Percentiles rank a stretch among this genome's conserved stretches.
These are phyloP conservation scores for Petroica traversi DNA, from an alignment of 2,113 vertebrate species.

Conservation along the genomic window DNA sequence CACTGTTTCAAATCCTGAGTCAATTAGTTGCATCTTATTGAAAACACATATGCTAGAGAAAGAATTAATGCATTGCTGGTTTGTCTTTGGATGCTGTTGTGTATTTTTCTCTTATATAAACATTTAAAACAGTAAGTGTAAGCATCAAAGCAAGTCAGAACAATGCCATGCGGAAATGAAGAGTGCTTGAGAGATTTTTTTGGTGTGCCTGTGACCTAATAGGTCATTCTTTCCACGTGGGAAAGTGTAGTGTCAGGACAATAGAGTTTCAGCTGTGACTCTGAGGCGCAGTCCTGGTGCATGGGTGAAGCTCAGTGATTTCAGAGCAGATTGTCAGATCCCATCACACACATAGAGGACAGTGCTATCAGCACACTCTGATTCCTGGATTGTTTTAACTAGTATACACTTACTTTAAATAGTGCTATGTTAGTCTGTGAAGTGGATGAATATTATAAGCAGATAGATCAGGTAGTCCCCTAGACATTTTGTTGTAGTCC, in stretches of 20 bases:
- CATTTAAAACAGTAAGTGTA: neutral
- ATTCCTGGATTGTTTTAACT: neutral
- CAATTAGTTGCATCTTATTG: neutral
- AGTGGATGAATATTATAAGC: neutral
- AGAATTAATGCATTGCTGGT: neutral
- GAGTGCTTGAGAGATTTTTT: neutral
- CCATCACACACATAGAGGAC: neutral
- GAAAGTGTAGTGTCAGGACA: neutral
- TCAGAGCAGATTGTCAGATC: neutral
- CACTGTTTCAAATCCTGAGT: neutral
- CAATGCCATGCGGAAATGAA: neutral
- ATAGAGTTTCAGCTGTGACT: neutral
- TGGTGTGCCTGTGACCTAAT: neutral
- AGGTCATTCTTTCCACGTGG: neutral
- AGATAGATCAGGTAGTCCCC: neutral
- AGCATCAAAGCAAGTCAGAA: neutral
- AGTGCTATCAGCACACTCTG: neutral
- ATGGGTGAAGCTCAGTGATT: neutral
- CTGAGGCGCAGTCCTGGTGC: neutral
- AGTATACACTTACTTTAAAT: neutral
- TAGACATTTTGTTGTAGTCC: neutral
- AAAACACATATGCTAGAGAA: neutral
- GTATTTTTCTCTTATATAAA: neutral
- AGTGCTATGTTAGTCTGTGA: rapidly evolving
- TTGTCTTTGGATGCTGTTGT: neutral